Base-by-base conservation (phyloP, 2,113 vertebrate species). In the Chionis minor region DNA sequence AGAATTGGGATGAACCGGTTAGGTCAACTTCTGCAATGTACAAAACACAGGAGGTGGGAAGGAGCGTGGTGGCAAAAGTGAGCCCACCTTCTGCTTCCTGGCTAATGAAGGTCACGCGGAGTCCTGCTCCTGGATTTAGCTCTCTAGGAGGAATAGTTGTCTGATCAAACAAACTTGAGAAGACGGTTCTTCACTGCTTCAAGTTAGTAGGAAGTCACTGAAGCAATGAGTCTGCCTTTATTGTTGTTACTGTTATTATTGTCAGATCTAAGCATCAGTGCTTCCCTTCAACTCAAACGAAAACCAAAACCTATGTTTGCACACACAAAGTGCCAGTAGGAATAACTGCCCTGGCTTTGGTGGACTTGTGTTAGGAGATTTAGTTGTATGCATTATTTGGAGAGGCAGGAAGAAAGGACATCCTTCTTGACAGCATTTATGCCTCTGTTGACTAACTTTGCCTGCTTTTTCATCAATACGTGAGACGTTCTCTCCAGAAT, bases 281-380 rank as follows among this genome's bases (percentile, higher is more conserved):
- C 28, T 86, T 89, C 44, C 23, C 38, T 27, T 52, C 44, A 14
- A 13, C 32, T 28, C 27, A 8, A 18, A 51, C 21, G 19, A 79
- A 79, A 44, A 8, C 1, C 8, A 45, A 3, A 0, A 21, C 38
- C 10, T 32, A 5, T 1, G 4, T 4, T 77, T 59, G 49, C 19
- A 40, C 42, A 21, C 24, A 11, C 22, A 28, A 4, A 13, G 22
- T 71, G 17, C 23, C 16, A 40, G 35, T 0, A 56, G 52, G 30
- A 44, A 33, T 14, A 45, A 42, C 1, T 52, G 6, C 6, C 18
- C 40, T 45, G 61, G 22, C 24, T 74, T 52, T 69, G 16, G 45
- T 59, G 42, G 52, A 3, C 24, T 35, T 56, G 10, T 51, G 9
- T 4, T 22, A 40, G 38, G 45, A 67, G 45, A 19, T 51, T 14